A percentile compares a stretch with the other conserved stretches of the same genome.
Conservation (phyloP, 2,113 vertebrate genomes). For the Heteronetta atricapilla region DNA sequence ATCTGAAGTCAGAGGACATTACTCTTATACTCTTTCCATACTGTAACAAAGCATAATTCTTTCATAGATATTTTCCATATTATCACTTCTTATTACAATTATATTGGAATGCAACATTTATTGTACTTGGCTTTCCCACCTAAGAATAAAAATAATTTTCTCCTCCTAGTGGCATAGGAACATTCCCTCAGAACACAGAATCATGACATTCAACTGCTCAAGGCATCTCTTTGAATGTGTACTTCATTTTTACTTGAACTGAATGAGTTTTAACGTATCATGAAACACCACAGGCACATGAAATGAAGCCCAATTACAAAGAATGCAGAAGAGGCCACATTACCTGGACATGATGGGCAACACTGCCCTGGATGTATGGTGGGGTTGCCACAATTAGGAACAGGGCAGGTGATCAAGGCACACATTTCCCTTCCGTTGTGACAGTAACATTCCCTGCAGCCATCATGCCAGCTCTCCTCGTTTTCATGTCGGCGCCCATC, state of each 20-base stretch:
- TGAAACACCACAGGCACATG: background rate
- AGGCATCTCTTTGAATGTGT: background rate
- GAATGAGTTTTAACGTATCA: background rate
- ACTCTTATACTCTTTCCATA: background rate
- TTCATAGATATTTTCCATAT: background rate
- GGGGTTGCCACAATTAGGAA: constrained; percentile 86
- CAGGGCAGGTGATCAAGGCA: constrained; percentile 88
- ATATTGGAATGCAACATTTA: background rate
- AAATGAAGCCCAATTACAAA: background rate
- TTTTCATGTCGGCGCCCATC: constrained; percentile 87
- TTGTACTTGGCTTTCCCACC: background rate
- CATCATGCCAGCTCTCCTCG: constrained; percentile 90
- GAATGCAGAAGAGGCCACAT: background rate
- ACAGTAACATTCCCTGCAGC: constrained; percentile 91
- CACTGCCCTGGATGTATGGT: constrained; percentile 87
- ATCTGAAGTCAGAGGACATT: background rate
- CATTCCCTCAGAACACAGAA: background rate
- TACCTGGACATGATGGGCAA: constrained; percentile 89
- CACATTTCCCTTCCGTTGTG: constrained; percentile 90
- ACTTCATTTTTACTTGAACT: background rate
- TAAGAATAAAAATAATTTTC: background rate
- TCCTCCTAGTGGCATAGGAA: background rate
- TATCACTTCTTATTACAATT: background rate
- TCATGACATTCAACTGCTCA: background rate
- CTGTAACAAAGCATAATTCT: background rate